phyloP scores from a whole-genome alignment of 2,888 invertebrate species.

The Rhodophaea formosa region DNA sequence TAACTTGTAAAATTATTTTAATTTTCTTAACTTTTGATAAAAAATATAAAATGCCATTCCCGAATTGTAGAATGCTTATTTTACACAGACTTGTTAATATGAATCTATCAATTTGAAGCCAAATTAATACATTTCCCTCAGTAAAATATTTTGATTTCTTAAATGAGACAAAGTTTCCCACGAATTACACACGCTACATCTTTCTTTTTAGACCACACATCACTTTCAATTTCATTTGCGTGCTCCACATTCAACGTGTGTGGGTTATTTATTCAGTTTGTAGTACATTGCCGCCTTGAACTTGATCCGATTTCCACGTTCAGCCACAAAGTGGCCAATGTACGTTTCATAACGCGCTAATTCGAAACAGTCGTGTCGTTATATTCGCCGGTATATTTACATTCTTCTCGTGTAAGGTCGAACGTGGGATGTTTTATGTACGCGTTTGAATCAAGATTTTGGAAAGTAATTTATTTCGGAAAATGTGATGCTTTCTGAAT shows the following conservation, averaged over 20 bases:
- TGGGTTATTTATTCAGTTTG: constrained; percentile 46
- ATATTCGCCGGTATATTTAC: background rate
- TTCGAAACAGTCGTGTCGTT: background rate
- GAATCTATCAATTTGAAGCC: no score
- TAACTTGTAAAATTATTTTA: no score
- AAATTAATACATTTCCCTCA: no score
- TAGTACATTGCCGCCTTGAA: constrained; percentile 61
- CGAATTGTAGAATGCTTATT: no score
- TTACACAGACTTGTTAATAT: no score
- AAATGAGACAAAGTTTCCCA: no score
- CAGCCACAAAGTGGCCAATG: constrained; percentile 39
- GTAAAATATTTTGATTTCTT: no score
- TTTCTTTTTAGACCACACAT: constrained; percentile 31
- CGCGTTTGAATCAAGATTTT: constrained; percentile 11
- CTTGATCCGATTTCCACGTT: constrained; percentile 42
- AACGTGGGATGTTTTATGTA: constrained; percentile 23
- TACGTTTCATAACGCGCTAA: constrained; percentile 18
- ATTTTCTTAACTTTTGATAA: no score
- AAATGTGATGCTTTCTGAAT: constrained; percentile 2
- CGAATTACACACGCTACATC: background rate
- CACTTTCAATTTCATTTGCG: constrained; percentile 54
- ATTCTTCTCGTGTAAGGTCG: constrained; percentile 15
- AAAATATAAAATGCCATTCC: no score
- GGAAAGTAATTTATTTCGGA: constrained; percentile 9
- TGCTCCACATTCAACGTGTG: constrained; percentile 37